Evolutionary conservation across 2,888 invertebrate genomes (phyloP), one percentile per base, ranked within the genome.

Genomic region (Alloplasta piceator): DNA sequence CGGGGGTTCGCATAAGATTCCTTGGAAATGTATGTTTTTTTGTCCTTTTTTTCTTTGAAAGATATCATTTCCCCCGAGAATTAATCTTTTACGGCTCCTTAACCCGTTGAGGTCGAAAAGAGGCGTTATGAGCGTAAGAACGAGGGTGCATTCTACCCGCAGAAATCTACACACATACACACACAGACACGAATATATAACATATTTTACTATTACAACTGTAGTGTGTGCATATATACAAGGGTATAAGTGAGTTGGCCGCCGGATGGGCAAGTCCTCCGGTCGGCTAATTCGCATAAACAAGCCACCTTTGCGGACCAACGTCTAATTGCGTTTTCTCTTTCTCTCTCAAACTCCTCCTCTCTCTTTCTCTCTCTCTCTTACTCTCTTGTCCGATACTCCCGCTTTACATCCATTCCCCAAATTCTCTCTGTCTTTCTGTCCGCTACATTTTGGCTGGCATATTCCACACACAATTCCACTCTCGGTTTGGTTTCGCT

Each of bases 311-410:
- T 76, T 72, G 80, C 84, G 74, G 82, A 85, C 84, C 85, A 75
- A 83, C 83, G 82, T 85, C 84, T 85, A 85, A 85, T 85, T 85
- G 84, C 85, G 81, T 85, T 85, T 78, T 78, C 66, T 64, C 79
- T 76, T 67, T 60, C 67, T 56, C 56, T 64, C 78, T 67, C 52
- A 80, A 63, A 68, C 83, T 67, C 63, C 46, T 50, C 14, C 70
- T 68, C 74, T 26, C 77, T 10, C 38, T 50, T 61, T 63, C 46
- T 67, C 38, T 68, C 26, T 68, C 74, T 26, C 77, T 10, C 38
- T 50, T 61, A 58, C 46, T 67, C 38, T 68, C 58, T 26, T 26
- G 26, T 3, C 26, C 26, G 26, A 26, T 26, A 7, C 38, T 55
- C 38, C 6, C 39, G 43, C 55, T 70, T 72, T 72, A 75, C 70